Evolutionary conservation across 2,797 vertebrate species (phyloP).

Genomic region (Coranthus polyacanthus): DNA sequence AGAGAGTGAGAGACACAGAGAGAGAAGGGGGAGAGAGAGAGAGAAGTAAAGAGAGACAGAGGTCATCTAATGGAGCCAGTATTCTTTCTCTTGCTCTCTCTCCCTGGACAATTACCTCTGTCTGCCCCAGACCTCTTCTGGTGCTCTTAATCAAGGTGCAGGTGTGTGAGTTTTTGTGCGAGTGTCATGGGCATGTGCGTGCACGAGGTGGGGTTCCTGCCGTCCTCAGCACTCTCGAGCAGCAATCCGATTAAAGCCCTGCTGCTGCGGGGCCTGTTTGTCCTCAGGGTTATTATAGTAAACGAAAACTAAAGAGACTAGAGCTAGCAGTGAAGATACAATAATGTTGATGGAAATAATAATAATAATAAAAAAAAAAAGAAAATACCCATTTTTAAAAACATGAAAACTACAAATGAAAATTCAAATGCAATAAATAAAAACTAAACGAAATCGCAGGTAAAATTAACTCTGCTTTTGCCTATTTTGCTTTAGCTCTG

Average conservation of each 20-base stretch:
- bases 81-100: constrained; percentile 50
- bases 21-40: constrained; percentile 19
- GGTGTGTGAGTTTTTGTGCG: constrained; percentile 54
- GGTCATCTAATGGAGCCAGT: constrained; percentile 69
- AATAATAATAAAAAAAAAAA: too few relatives aligned
- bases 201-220: constrained; percentile 68
- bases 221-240: constrained; percentile 78
- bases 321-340: too few relatives aligned
- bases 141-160: constrained; percentile 81
- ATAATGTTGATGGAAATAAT: too few relatives aligned
- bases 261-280: constrained; percentile 67
- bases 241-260: constrained; percentile 82
- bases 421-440: too few relatives aligned
- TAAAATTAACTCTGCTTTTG: too few relatives aligned
- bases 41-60: constrained; percentile 28
- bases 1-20: constrained; percentile 31
- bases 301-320: too few relatives aligned
- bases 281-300: neutral
- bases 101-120: constrained; percentile 76
- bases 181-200: constrained; percentile 19
- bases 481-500: too few relatives aligned
- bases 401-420: too few relatives aligned
- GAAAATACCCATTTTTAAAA: too few relatives aligned
- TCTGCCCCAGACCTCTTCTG: constrained; percentile 72
- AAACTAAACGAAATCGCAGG: too few relatives aligned